Base-by-base conservation (phyloP, 2,113 vertebrate genomes). In the Ciconia stormi region DNA sequence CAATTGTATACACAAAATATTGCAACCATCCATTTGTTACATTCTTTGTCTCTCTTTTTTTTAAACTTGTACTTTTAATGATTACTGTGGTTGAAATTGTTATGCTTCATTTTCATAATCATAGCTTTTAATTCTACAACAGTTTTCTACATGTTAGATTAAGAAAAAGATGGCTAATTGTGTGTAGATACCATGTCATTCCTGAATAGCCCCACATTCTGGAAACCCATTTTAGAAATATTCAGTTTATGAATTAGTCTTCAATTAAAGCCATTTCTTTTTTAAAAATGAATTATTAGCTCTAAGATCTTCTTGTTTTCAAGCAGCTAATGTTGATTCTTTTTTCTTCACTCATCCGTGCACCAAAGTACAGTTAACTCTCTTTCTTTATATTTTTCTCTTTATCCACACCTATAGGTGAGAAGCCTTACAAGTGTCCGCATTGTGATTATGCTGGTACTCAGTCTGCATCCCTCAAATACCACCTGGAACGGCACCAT, bases 391-490 rank as follows among this genome's bases (percentile, higher is more conserved):
- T 66, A 23, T 91, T 91, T 82, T 72, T 76, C 82, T 96, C 84
- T 97, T 36, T 89, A 76, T 95, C 69, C 15, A 26, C 66, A 67
- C 84, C 93, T 96, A 32, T 97, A 99, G 99, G 99, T 98, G 99
- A 99, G 98, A 99, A 99, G 94, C 99, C 99, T 94, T 99, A 99
- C 97, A 99, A 99, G 91, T 99, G 99, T 95, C 99, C 99, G 13
- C 99, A 99, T 97, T 99, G 99, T 87, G 99, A 99, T 97, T 99
- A 99, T 26, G 99, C 99, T 11, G 99, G 99, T 34, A 99, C 99
- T 90, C 99, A 99, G 98, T 99, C 99, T 78, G 99, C 99, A 3
- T 99, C 99, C 90, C 98, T 99, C 61, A 99, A 99, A 97, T 99
- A 99, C 96, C 99, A 99, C 98, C 92, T 99, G 93, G 99, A 99